Evolutionary conservation across 2,888 invertebrate species (phyloP).

Genomic region (Eupeodes latifasciatus): DNA sequence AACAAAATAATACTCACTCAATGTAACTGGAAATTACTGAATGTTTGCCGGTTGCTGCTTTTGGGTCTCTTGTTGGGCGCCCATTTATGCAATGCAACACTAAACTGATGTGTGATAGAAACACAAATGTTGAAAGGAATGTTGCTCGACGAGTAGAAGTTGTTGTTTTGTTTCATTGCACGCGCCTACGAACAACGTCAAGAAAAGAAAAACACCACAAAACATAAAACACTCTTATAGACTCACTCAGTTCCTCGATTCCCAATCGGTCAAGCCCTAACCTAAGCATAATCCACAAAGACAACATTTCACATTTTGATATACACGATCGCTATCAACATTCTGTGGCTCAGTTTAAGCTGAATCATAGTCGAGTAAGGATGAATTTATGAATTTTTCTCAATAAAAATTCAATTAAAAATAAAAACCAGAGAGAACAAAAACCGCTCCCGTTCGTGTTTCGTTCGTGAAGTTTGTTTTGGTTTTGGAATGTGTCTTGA

Average conservation of each 20-base stretch:
- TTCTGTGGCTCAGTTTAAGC: slow-evolving; percentile 60
- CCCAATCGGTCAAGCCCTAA: slow-evolving; percentile 1
- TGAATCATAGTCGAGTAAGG: slow-evolving; percentile 61
- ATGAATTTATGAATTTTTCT: slow-evolving; percentile 45
- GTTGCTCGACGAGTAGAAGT: slow-evolving; percentile 60
- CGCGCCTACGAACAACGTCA: slow-evolving; percentile 9
- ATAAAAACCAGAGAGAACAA: slow-evolving; percentile 6
- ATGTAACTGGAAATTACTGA: slow-evolving; percentile 32
- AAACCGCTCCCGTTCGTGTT: slow-evolving; percentile 33
- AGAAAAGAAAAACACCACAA: not conserved
- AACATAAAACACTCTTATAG: not conserved
- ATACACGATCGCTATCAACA: slow-evolving; percentile 76
- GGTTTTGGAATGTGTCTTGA: slow-evolving; percentile 16
- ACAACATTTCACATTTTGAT: slow-evolving; percentile 57
- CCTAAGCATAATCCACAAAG: not conserved
- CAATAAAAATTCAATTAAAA: slow-evolving; percentile 12
- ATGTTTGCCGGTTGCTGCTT: slow-evolving; percentile 25
- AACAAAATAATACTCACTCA: slow-evolving; percentile 47
- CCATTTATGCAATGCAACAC: slow-evolving; percentile 2
- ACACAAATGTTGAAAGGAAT: slow-evolving; percentile 44
- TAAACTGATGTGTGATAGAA: not conserved
- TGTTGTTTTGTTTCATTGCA: not conserved
- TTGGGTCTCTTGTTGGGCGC: not conserved
- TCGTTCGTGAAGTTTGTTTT: slow-evolving; percentile 3
- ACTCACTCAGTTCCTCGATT: no score